Conservation (phyloP, 2,113 vertebrate genomes). For the Sebastes fasciatus region DNA sequence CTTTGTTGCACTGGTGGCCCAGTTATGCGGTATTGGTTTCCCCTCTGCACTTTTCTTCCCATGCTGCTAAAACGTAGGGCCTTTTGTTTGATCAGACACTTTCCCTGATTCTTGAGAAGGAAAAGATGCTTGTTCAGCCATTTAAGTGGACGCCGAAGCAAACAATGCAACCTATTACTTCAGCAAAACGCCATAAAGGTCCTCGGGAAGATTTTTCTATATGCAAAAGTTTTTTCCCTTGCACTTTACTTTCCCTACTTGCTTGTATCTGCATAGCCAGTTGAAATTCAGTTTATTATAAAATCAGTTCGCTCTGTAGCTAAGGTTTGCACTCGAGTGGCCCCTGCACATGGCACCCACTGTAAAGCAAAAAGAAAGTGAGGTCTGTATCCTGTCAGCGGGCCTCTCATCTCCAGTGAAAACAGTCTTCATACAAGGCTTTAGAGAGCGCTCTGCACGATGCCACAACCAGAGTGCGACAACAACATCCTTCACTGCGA, state of each 20-base stretch:
- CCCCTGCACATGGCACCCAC: constrained; percentile 50
- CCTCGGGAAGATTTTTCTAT: constrained; percentile 1
- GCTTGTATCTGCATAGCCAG: neutral
- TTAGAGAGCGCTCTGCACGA: constrained; percentile 49
- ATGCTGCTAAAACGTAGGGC: constrained; percentile 36
- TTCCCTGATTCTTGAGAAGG: constrained; percentile 56
- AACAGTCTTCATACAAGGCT: constrained; percentile 60
- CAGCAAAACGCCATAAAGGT: constrained; percentile 31
- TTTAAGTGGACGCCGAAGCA: constrained; percentile 46
- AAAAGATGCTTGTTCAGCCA: constrained; percentile 68
- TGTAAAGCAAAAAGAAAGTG: constrained; percentile 46
- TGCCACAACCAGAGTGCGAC: constrained; percentile 57
- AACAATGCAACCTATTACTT: constrained; percentile 57
- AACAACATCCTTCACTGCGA: constrained; percentile 54
- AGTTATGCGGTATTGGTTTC: constrained; percentile 44
- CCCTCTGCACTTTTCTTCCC: constrained; percentile 40
- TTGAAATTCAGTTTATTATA: constrained; percentile 22
- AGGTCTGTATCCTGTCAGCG: constrained; percentile 67
- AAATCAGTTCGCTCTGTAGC: constrained; percentile 12
- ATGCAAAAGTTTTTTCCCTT: constrained; percentile 19
- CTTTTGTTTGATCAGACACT: constrained; percentile 70
- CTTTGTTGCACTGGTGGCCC: constrained; percentile 61
- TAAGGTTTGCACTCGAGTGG: constrained; percentile 51
- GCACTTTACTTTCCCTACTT: neutral
- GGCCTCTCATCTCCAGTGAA: constrained; percentile 69